Evolutionary conservation across 2,113 vertebrate genomes (phyloP), one percentile per base, ranked within the genome.

Genomic region (Zosterops hypoxanthus): DNA sequence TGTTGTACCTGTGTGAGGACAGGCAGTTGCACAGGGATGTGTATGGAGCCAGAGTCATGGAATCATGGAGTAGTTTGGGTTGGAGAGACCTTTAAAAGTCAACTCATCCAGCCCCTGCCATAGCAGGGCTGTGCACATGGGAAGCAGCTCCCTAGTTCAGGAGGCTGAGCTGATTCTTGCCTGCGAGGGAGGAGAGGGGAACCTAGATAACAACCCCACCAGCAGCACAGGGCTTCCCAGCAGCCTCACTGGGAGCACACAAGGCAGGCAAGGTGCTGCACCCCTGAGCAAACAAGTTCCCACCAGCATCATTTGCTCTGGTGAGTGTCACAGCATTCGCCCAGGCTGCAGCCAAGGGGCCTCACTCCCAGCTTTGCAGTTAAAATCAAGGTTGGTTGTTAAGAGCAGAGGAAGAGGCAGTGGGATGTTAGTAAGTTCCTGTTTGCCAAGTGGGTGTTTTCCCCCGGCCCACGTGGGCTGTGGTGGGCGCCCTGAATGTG

Each of bases 131-230:
- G 53, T 16, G 53, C 14, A 6, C 2, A 0, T 1, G 1, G 25
- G 25, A 29, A 47, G 76, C 52, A 70, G 47, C 53, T 63, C 44
- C 36, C 50, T 53, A 36, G 4, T 34, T 39, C 0, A 0, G 69
- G 29, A 28, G 19, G 12, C 73, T 82, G 73, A 81, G 64, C 44
- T 13, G 33, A 41, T 50, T n/a, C 11, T 22, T 66, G 23, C 23
- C 18, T n/a, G 24, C n/a, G 22, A 1, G 6, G 41, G 28, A 47
- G 20, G 19, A 0, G 0, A 46, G 36, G 65, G n/a, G n/a, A 72
- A 1, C 44, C 42, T 0, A 0, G 7, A 39, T 39, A 39, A 39
- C 33, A 64, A 50, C 18, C 28, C 36, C 46, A 9, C 6, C 2
- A 5, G 22, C 53, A 59, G 21, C 63, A 6, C 0, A 0, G 22